Base-by-base conservation (phyloP, 2,888 invertebrate species). In the Drosophila parthenogenetica region DNA sequence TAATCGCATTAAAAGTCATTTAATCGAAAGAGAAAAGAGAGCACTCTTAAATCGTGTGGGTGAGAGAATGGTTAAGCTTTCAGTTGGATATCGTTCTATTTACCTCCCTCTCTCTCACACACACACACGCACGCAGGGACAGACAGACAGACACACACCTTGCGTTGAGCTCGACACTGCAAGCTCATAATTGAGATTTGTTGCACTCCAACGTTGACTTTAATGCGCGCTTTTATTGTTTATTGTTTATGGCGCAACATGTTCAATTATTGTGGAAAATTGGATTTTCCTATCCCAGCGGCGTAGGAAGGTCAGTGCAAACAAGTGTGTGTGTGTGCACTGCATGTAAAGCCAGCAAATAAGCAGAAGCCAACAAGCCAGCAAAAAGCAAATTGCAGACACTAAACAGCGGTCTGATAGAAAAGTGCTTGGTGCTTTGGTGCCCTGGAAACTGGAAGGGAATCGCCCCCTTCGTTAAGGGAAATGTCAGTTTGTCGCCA, bases 1-100 rank as follows among this genome's bases (percentile, higher is more conserved):
- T 86, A 85, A 87, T 85, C 87, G 82, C 84, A 85, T 85, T 85
- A 85, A 85, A 87, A 77, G 74, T 82, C 85, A 80, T 80, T 87
- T 87, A 85, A 87, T 85, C 85, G 85, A 84, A 87, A 83, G 79
- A 73, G 73, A 76, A 75, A 75, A 72, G 51, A 69, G 64, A 45
- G 22, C 11, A 3, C 57, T 32, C 17, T 25, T 25, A 29, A 29
- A 51, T 54, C 50, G 64, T n/a, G 65, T 60, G 64, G 49, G 75
- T 49, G 29, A 48, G 45, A 16, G 60, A 32, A 49, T 22, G 69
- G 45, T 55, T 48, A 46, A 64, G 63, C 66, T 64, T 55, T 65
- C 32, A 63, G 51, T 59, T 65, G 50, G 48, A 19, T 25, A 37
- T 37, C 35, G 45, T 17, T 22, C 32, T 43, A 14, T 49, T 17